These are phyloP conservation scores for Dipodomys stephensi DNA, from an alignment of 2,113 vertebrate species.

Conservation along the genomic window DNA sequence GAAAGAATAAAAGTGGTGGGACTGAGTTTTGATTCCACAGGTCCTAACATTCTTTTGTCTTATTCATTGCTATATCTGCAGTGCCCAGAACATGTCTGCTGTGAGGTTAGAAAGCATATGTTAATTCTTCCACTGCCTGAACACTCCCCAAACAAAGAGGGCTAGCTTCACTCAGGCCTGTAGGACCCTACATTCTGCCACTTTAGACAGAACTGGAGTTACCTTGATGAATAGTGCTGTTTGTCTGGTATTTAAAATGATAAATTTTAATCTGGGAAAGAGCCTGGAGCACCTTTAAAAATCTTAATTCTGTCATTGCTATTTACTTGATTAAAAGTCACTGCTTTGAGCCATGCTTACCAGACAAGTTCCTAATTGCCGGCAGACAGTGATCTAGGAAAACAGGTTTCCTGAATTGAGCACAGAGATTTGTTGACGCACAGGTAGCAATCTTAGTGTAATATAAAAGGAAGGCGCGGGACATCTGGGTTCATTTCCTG, in stretches of 20 bases:
- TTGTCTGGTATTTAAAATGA: constrained; percentile 47
- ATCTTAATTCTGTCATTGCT: constrained; percentile 37
- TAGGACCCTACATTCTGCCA: not conserved
- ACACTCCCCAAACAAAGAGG: not conserved
- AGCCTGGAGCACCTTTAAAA: not conserved
- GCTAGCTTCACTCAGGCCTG: not conserved
- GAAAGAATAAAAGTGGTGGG: not conserved
- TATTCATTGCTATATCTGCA: not conserved
- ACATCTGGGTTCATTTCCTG: not conserved
- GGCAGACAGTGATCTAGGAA: not conserved
- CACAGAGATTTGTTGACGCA: not conserved
- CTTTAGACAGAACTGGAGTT: not conserved
- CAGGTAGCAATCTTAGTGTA: not conserved
- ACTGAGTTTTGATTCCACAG: not conserved
- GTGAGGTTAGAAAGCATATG: not conserved
- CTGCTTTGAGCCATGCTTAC: not conserved
- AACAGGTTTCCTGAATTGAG: not conserved
- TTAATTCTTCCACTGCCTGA: not conserved
- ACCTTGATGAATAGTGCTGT: not conserved
- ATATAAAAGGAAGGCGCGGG: not conserved
- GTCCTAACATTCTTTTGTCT: not conserved
- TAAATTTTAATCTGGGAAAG: not conserved
- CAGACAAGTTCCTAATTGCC: not conserved
- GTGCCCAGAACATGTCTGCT: not conserved
- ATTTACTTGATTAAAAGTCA: constrained; percentile 43